Evolutionary conservation across 1,140 invertebrate genomes (phyloP).

Genomic region (Samia ricini): DNA sequence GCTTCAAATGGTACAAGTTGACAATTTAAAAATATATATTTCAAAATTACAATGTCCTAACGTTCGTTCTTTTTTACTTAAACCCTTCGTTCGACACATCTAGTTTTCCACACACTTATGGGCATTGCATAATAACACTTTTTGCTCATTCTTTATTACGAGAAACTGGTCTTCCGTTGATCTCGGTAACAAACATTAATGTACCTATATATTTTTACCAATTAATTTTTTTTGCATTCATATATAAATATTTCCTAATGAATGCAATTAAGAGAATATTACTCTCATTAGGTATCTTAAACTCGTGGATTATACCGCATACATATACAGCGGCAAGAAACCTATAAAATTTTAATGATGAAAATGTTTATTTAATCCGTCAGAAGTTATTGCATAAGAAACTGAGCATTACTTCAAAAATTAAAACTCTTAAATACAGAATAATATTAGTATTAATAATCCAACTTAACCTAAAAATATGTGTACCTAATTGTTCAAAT

Average conservation of each 20-base stretch:
- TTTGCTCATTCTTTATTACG: background rate
- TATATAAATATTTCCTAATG: background rate
- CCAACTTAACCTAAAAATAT: too few relatives aligned
- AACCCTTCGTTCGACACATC: too few relatives aligned
- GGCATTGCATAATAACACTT: background rate
- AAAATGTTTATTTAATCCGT: background rate
- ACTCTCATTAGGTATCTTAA: background rate
- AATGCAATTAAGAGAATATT: background rate
- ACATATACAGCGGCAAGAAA: background rate
- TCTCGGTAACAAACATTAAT: background rate
- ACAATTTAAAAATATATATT: too few relatives aligned
- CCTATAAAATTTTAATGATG: background rate
- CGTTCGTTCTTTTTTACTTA: too few relatives aligned
- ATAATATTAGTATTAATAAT: too few relatives aligned
- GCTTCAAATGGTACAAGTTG: too few relatives aligned
- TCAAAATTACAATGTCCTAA: too few relatives aligned
- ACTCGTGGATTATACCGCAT: background rate
- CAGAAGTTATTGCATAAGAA: too few relatives aligned
- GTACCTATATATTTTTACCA: background rate
- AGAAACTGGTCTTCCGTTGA: background rate
- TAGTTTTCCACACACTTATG: too few relatives aligned
- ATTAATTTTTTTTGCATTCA: background rate
- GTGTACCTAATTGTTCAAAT: too few relatives aligned
- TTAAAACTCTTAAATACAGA: too few relatives aligned
- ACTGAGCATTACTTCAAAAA: too few relatives aligned